These are phyloP conservation scores for Penaeus japonicus DNA, from an alignment of 1,140 invertebrate genomes.

Conservation along the genomic window DNA sequence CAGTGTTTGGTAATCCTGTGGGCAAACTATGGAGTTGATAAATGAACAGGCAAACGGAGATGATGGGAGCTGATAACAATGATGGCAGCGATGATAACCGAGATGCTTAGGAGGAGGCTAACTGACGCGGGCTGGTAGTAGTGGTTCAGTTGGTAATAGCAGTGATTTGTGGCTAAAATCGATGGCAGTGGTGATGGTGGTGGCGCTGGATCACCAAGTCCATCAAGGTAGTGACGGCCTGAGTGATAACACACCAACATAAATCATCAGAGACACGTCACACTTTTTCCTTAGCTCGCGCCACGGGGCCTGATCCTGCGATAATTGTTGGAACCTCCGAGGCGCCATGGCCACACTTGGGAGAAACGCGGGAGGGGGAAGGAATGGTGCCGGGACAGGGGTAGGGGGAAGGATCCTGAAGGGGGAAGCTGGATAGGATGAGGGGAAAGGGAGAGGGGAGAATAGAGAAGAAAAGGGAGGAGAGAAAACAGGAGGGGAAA, in stretches of 20 bases:
- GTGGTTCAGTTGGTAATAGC: neutral
- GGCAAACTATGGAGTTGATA: too few relatives aligned
- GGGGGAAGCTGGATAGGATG: neutral
- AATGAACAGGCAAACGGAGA: too few relatives aligned
- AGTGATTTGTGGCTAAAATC: neutral
- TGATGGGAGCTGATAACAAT: neutral
- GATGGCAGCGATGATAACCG: neutral
- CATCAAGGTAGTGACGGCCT: neutral
- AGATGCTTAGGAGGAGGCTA: neutral
- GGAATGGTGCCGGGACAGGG: neutral
- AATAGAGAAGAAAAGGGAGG: neutral
- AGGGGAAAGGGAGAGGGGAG: neutral
- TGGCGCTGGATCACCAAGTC: neutral
- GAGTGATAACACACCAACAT: slow-evolving; percentile 8
- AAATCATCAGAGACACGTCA: neutral
- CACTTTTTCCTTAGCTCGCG: too few relatives aligned
- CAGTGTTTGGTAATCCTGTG: too few relatives aligned
- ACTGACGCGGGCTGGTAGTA: neutral
- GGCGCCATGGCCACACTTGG: too few relatives aligned
- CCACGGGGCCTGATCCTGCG: too few relatives aligned
- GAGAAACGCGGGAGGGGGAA: neutral
- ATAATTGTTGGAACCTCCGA: too few relatives aligned
- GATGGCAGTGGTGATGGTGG: neutral
- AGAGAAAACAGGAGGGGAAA: neutral
- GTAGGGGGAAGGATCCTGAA: neutral